A percentile compares a stretch with the other conserved stretches of the same genome.
Evolutionary conservation across 1,140 invertebrate species (phyloP).

Genomic region (Drosophila hydei): DNA sequence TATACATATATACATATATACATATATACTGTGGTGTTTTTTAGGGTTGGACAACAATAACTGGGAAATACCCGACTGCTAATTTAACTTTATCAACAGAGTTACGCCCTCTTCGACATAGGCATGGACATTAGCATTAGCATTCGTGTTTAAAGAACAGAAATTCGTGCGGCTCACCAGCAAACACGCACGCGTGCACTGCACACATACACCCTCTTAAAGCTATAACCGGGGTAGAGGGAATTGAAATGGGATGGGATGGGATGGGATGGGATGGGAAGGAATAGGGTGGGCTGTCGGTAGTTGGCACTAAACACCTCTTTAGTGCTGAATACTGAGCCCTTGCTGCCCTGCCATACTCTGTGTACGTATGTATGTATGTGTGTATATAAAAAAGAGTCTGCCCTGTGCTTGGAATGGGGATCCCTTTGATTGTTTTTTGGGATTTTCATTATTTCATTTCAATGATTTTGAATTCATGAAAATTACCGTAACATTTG

Average conservation of each 20-base stretch:
- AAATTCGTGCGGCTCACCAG: slow-evolving; percentile 71
- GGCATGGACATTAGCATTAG: slow-evolving; percentile 22
- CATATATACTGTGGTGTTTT: background rate
- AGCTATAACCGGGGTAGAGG: slow-evolving; percentile 24
- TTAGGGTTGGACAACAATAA: slow-evolving; percentile 10
- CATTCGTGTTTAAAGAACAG: slow-evolving; percentile 52
- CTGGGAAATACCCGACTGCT: slow-evolving; percentile 32
- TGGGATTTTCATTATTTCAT: slow-evolving; percentile 81
- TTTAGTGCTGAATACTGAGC: slow-evolving; percentile 19
- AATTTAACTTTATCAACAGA: slow-evolving; percentile 68
- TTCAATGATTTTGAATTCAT: slow-evolving; percentile 80
- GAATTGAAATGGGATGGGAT: slow-evolving; percentile 3
- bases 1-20: background rate
- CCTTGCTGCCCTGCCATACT: slow-evolving; percentile 9
- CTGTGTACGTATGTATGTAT: too few relatives aligned
- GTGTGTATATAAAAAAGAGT: slow-evolving; percentile 26
- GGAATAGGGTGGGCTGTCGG: background rate
- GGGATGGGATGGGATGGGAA: slow-evolving; percentile 32
- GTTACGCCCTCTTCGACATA: slow-evolving; percentile 53
- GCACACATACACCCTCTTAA: slow-evolving; percentile 42
- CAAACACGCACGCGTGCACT: slow-evolving; percentile 68
- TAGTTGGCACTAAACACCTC: slow-evolving; percentile 30
- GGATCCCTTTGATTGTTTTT: slow-evolving; percentile 81
- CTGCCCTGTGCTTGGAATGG: slow-evolving; percentile 14
- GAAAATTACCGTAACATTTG: slow-evolving; percentile 76